Base-by-base conservation (phyloP, 2,888 invertebrate genomes). In the Chesias legatella region DNA sequence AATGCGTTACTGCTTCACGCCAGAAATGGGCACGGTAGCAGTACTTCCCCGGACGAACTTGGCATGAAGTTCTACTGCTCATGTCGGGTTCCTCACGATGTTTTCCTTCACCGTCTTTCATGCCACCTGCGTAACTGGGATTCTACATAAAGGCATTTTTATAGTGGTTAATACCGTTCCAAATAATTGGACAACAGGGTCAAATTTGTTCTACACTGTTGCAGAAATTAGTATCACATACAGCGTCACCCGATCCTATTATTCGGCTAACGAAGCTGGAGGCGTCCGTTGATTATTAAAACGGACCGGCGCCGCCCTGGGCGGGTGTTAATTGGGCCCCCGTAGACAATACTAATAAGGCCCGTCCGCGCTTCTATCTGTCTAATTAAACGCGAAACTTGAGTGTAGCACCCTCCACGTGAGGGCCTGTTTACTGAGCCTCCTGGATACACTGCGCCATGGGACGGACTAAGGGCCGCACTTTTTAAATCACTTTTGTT, bases 311-410 rank as follows among this genome's bases (percentile, higher is more conserved):
- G 75, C 72, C 75, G 71, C 81, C 65, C 75, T 79, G 74, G 73
- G 76, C 65, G 75, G 77, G 88, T 82, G 88, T 85, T 88, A 86
- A 86, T 88, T 88, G 86, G 85, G 85, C 85, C 82, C 83, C 86
- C 84, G 85, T 84, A 88, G 86, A 88, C 86, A 88, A 88, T 88
- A 86, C 86, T 88, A 88, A 88, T 88, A 88, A 88, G 86, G 81
- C 83, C 76, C 80, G 85, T 82, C 83, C 85, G 85, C 82, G 85
- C 81, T 75, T 85, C 85, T 86, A 85, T 86, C 86, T 82, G 85
- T 85, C 88, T 88, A 86, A 86, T 86, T 86, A 88, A 86, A 88
- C 81, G 85, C 83, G 85, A 85, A 88, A 86, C 88, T 86, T 79
- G 86, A 86, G 86, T 84, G 84, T 76, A 83, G 86, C 79, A 81